These are phyloP conservation scores for Tetanocera ferruginea DNA, from an alignment of 2,888 invertebrate genomes.

Conservation along the genomic window DNA sequence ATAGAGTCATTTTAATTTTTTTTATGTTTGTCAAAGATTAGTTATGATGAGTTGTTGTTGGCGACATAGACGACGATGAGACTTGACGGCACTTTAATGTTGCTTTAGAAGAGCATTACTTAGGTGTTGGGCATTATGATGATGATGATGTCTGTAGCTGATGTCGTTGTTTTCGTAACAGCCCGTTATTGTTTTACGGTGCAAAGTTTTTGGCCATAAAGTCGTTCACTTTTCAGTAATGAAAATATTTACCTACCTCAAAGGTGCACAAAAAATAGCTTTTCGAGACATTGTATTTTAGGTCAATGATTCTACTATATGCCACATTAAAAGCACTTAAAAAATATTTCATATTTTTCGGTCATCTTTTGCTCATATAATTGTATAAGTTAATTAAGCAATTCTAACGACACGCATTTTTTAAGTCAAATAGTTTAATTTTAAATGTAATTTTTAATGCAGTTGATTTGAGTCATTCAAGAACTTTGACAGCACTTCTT, in stretches of 20 bases:
- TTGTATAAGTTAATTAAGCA: no score
- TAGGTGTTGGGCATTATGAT: background rate
- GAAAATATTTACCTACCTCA: background rate
- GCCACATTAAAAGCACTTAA: no score
- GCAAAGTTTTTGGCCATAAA: conserved; percentile 19
- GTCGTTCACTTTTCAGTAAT: background rate
- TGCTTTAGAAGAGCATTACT: background rate
- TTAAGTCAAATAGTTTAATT: no score
- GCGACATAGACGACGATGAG: background rate
- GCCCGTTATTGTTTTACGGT: conserved; percentile 10
- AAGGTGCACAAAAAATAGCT: no score
- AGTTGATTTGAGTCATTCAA: no score
- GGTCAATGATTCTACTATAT: no score
- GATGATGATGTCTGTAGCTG: background rate
- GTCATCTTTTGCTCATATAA: no score
- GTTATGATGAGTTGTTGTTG: background rate
- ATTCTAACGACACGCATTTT: no score
- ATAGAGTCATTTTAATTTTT: background rate
- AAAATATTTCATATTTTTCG: no score
- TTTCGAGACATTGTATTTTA: no score
- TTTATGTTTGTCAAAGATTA: background rate
- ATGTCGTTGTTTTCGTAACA: background rate
- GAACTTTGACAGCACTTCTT: no score
- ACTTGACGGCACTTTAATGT: background rate
- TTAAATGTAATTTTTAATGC: no score